Base-by-base conservation (phyloP, 2,113 vertebrate species). In the Dipodomys ordii region DNA sequence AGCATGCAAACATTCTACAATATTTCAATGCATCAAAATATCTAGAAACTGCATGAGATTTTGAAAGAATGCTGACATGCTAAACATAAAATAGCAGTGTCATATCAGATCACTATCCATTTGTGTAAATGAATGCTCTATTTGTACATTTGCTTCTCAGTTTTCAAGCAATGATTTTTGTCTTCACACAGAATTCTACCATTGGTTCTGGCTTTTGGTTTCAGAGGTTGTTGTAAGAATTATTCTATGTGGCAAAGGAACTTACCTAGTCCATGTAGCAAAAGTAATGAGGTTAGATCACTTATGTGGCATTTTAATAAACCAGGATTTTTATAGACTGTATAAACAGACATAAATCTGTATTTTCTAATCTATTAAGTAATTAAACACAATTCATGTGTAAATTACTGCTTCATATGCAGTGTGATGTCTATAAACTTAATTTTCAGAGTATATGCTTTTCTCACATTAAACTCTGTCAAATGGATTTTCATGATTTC, bases 331-430 rank as follows among this genome's bases (percentile, higher is more conserved):
- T 94, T 92, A 90, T 65, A 79, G 16, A 86, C 74, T 90, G 62
- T 69, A 83, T 83, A 95, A 96, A 87, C 35, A 95, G 68, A 93
- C 35, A 77, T 53, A 94, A 97, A 95, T 91, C 91, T 83, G 35
- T 90, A 90, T 90, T 91, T 95, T 93, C 85, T 86, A 93, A 96
- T 88, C 39, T 74, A 93, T 96, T 95, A 93, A 92, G 65, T 80
- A 95, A 95, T 97, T 97, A 96, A 97, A 87, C 76, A 83, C 88
- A 92, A 92, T 90, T 94, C 78, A 93, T 95, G 74, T 90, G 67
- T 92, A 95, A 95, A 95, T 95, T 71, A 86, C 72, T 65, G 69
- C 82, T 94, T 95, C 72, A 83, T 93, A 93, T 83, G 87, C 62
- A 85, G 64, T 71, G 44, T 73, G 53, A 92, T 93, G 93, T 94